Conservation (phyloP, 2,113 vertebrate genomes). For the Callaeas wilsoni region DNA sequence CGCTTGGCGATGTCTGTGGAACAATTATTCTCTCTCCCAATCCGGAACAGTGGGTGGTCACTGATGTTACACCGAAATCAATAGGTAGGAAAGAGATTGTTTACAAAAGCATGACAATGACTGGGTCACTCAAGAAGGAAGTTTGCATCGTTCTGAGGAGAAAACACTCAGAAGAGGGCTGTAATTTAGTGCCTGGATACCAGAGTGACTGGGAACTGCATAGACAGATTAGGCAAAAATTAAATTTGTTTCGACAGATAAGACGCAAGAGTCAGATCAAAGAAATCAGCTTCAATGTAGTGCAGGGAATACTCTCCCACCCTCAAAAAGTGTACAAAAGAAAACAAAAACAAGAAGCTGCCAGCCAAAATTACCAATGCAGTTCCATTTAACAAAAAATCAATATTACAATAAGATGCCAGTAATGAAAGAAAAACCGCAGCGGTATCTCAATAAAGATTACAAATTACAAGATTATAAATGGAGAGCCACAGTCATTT, state of each 20-base stretch:
- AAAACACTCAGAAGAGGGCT: conserved; percentile 25
- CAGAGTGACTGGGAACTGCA: conserved; percentile 15
- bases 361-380: conserved; percentile 53
- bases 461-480: conserved; percentile 63
- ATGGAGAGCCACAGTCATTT: conserved; percentile 48
- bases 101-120: conserved; percentile 49
- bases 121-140: conserved; percentile 38
- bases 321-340: conserved; percentile 20
- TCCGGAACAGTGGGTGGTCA: conserved; percentile 27
- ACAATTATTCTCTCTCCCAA: conserved; percentile 11
- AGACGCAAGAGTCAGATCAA: not conserved
- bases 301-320: not conserved
- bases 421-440: conserved; percentile 51
- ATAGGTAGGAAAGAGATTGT: conserved; percentile 41
- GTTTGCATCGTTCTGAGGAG: not conserved
- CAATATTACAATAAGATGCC: conserved; percentile 62
- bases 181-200: conserved; percentile 31
- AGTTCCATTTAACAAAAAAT: conserved; percentile 58
- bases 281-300: conserved; percentile 1
- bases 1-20: not conserved
- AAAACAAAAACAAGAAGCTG: conserved; percentile 24
- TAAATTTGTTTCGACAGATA: conserved; percentile 18
- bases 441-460: conserved; percentile 54
- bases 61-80: conserved; percentile 39
- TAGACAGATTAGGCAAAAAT: conserved; percentile 40